These are phyloP conservation scores for Lepus americanus DNA, from an alignment of 2,113 vertebrate species.

Conservation along the genomic window DNA sequence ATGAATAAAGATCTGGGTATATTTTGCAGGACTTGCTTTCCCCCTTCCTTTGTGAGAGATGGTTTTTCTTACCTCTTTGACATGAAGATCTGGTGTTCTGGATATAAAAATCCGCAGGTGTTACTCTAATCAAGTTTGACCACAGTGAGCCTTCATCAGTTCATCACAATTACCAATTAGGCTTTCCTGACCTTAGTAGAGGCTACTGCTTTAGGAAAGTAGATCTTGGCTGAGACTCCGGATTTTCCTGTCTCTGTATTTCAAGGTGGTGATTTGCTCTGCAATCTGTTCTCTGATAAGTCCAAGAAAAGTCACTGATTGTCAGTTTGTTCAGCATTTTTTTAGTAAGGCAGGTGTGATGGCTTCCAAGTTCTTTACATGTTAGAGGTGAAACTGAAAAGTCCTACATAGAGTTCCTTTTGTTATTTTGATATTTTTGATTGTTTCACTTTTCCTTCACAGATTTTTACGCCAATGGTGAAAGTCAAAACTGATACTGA, in stretches of 20 bases:
- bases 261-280: neutral
- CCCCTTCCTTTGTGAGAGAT: neutral
- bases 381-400: neutral
- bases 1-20: neutral
- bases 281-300: neutral
- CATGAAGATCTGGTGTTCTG: neutral
- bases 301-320: slow-evolving; percentile 34
- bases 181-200: neutral
- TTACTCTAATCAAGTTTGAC: neutral
- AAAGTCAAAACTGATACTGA: neutral
- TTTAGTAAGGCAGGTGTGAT: neutral
- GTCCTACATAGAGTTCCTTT: slow-evolving; percentile 4
- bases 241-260: neutral
- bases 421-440: slow-evolving; percentile 38
- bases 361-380: neutral
- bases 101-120: neutral
- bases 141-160: neutral
- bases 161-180: neutral
- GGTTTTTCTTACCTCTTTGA: neutral
- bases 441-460: slow-evolving; percentile 36
- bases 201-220: neutral
- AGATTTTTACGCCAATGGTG: neutral
- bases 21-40: neutral
- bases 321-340: slow-evolving; percentile 14
- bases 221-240: neutral